These are phyloP conservation scores for Thalassoma bifasciatum DNA, from an alignment of 2,113 vertebrate species.

Conservation along the genomic window DNA sequence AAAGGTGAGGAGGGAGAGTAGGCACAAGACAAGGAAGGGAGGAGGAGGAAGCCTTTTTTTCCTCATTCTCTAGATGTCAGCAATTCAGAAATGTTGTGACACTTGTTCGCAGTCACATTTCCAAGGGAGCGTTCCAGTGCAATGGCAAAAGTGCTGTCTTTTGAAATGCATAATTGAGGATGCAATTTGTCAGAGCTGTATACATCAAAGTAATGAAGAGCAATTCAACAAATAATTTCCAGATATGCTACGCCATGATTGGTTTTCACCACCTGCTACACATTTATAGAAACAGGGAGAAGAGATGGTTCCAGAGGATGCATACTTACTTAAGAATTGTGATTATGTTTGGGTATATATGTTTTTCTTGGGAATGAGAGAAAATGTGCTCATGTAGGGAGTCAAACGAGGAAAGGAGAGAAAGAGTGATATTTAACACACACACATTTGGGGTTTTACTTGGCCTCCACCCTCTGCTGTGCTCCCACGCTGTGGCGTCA, in stretches of 20 bases:
- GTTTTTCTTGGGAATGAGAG: constrained; percentile 31
- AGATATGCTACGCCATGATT: constrained; percentile 33
- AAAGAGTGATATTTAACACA: constrained; percentile 64
- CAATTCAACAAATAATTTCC: constrained; percentile 54
- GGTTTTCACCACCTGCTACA: not conserved
- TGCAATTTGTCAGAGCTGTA: constrained; percentile 46
- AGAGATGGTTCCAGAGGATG: constrained; percentile 24
- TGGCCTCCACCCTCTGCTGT: constrained; percentile 71
- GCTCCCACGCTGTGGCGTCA: constrained; percentile 82
- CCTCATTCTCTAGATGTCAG: constrained; percentile 31
- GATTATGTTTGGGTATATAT: not conserved
- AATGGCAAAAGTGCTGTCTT: constrained; percentile 32
- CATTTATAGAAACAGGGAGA: too few species aligned
- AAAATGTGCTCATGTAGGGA: constrained; percentile 22
- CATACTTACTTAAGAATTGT: not conserved
- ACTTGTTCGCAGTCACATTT: constrained; percentile 43
- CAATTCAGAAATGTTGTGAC: constrained; percentile 26
- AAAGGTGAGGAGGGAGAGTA: constrained; percentile 49
- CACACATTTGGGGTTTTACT: constrained; percentile 62
- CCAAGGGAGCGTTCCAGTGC: constrained; percentile 9
- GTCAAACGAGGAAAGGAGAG: constrained; percentile 24
- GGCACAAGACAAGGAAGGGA: constrained; percentile 66
- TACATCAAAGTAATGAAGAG: constrained; percentile 44
- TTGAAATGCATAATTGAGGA: constrained; percentile 46
- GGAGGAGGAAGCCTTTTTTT: constrained; percentile 54